Evolutionary conservation across 2,888 invertebrate genomes (phyloP).

Genomic region (Ichneumoninae sp.): DNA sequence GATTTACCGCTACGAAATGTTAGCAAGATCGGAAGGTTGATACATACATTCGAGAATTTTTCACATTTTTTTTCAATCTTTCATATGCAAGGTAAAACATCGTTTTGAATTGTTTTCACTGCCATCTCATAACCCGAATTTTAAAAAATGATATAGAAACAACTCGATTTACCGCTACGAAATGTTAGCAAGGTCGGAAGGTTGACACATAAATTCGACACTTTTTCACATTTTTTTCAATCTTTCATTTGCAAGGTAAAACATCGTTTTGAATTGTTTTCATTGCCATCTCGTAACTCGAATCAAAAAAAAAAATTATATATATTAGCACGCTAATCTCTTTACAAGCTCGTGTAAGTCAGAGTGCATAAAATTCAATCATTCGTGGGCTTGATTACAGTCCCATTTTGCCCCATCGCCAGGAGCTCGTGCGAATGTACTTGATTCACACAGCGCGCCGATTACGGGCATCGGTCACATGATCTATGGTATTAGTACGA

Average conservation of each 20-base stretch:
- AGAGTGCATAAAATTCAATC: no score
- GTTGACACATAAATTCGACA: neutral
- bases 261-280: no score
- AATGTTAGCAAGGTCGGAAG: neutral
- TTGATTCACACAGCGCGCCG: neutral
- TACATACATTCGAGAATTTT: neutral
- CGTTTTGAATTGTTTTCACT: no score
- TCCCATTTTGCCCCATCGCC: neutral
- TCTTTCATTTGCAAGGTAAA: neutral
- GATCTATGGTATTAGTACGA: constrained; percentile 1
- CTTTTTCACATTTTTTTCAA: neutral
- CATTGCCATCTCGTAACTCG: no score
- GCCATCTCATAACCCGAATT: no score
- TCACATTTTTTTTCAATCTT: neutral
- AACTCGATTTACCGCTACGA: no score
- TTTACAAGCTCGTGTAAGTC: no score
- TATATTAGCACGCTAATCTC: no score
- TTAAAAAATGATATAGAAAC: no score
- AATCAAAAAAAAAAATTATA: no score
- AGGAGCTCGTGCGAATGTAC: neutral
- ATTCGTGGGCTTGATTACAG: neutral
- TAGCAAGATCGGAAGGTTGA: neutral
- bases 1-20: no score
- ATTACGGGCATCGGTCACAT: constrained; percentile 3
- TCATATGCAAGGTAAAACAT: neutral